phyloP scores from a whole-genome alignment of 2,888 invertebrate genomes.

The Chloroclystis v-ata region DNA sequence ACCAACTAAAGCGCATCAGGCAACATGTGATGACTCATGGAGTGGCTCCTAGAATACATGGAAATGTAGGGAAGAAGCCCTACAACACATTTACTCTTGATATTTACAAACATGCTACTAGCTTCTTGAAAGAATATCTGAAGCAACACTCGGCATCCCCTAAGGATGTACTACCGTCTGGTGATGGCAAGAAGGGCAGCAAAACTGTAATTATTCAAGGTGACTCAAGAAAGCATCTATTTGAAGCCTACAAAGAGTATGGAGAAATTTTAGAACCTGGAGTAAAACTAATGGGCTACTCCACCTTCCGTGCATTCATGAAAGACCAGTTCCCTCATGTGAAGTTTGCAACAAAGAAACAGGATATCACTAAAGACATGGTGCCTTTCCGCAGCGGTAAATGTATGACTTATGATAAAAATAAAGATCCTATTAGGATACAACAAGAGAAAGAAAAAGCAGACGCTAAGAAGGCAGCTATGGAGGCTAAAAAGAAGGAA shows the following conservation, averaged over 20 bases:
- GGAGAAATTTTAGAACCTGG: constrained; percentile 83
- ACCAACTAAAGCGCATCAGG: constrained; percentile 86
- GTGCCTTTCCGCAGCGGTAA: constrained; percentile 76
- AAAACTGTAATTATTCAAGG: constrained; percentile 74
- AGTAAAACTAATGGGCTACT: constrained; percentile 87
- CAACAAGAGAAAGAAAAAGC: constrained; percentile 73
- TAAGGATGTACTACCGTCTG: constrained; percentile 69
- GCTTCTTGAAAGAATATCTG: constrained; percentile 85
- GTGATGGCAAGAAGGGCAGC: constrained; percentile 71
- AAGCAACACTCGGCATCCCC: constrained; percentile 80
- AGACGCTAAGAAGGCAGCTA: constrained; percentile 71
- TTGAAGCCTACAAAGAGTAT: constrained; percentile 85
- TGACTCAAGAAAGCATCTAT: constrained; percentile 82
- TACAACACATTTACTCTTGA: constrained; percentile 88
- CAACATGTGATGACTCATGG: constrained; percentile 89
- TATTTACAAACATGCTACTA: constrained; percentile 87
- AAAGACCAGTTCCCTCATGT: constrained; percentile 89
- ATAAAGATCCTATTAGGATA: constrained; percentile 70
- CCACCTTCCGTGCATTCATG: constrained; percentile 88
- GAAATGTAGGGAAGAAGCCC: constrained; percentile 88
- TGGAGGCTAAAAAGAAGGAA: constrained; percentile 73
- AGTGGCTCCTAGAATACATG: constrained; percentile 86
- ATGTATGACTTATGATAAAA: constrained; percentile 74
- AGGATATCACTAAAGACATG: constrained; percentile 68
- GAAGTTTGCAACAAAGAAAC: constrained; percentile 82